Percentiles rank a stretch among this genome's conserved stretches.
These are phyloP conservation scores for Eospalax fontanierii DNA, from an alignment of 2,797 vertebrate species.

Conservation along the genomic window DNA sequence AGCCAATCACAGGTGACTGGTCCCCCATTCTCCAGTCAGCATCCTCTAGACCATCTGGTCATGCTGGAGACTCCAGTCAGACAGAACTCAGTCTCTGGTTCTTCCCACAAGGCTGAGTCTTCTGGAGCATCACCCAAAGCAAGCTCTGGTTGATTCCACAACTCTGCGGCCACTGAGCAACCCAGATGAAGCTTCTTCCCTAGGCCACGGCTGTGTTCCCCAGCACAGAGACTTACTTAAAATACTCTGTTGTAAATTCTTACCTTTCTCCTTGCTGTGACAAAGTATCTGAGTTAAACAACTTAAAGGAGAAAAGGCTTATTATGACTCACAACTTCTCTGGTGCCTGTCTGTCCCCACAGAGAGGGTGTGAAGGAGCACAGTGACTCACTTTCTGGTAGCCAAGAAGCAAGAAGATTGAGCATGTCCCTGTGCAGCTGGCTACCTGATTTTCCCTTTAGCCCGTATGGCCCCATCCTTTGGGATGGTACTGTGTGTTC, in stretches of 20 bases:
- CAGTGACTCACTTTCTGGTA: not conserved
- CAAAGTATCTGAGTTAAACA: not conserved
- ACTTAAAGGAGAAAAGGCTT: not conserved
- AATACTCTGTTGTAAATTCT: no score
- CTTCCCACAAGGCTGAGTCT: not conserved
- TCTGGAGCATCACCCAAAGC: not conserved
- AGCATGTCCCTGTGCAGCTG: no score
- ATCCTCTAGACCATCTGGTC: not conserved
- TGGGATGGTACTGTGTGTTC: not conserved
- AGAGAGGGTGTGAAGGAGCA: not conserved
- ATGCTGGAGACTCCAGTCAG: not conserved
- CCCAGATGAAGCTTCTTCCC: not conserved
- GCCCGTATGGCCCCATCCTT: not conserved
- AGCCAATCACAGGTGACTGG: accelerated
- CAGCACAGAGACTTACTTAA: not conserved
- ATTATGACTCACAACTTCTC: not conserved
- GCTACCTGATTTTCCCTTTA: not conserved
- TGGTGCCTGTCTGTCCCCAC: not conserved
- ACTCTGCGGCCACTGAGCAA: accelerated
- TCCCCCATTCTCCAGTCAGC: not conserved
- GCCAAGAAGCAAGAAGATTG: no score
- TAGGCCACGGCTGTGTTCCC: accelerated
- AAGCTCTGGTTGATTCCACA: not conserved
- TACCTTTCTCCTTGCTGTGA: not conserved
- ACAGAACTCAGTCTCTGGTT: not conserved